Base-by-base conservation (phyloP, 2,888 invertebrate genomes). In the Tiliacea aurago region DNA sequence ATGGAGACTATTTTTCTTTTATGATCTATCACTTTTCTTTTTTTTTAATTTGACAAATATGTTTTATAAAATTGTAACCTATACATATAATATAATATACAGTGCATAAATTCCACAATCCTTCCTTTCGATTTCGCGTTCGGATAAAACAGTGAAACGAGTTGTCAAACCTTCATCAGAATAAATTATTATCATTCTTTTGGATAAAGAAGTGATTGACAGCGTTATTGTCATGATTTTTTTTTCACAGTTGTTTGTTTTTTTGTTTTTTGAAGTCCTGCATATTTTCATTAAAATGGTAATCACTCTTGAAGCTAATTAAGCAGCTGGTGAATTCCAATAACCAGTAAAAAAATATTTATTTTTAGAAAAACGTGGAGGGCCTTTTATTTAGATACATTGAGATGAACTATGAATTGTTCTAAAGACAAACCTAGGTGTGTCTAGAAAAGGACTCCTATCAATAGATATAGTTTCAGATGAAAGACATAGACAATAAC, bases 131-230 rank as follows among this genome's bases (percentile, higher is more conserved):
- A 80, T 68, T 70, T 55, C 28, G 59, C 28, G 76, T 75, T 51
- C 56, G 53, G 28, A 76, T 84, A 73, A 78, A 81, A 70, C 53
- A 73, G 71, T 69, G 73, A 70, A 84, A 73, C 67, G 71, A 76
- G 59, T 83, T 85, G 85, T 84, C 83, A 74, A 76, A 84, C 83
- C 85, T 80, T 49, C 66, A 83, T 85, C 83, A 85, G 70, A 85
- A 79, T 85, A 84, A 75, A 75, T 82, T 82, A 75, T 75, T 84
- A 51, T 71, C 51, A 67, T 68, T 68, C 47, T 73, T 69, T 71
- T 65, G 59, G 59, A 66, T 63, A 80, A 64, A 71, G 37, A 63
- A 69, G 66, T 82, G 78, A 82, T 73, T 70, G 82, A 84, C 82
- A 66, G 73, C 41, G 67, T 83, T 67, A 66, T 74, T 84, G 68